A percentile compares a stretch with the other conserved stretches of the same genome.
These are phyloP conservation scores for Urocyon cinereoargenteus DNA, from an alignment of 2,797 vertebrate species.

Conservation along the genomic window DNA sequence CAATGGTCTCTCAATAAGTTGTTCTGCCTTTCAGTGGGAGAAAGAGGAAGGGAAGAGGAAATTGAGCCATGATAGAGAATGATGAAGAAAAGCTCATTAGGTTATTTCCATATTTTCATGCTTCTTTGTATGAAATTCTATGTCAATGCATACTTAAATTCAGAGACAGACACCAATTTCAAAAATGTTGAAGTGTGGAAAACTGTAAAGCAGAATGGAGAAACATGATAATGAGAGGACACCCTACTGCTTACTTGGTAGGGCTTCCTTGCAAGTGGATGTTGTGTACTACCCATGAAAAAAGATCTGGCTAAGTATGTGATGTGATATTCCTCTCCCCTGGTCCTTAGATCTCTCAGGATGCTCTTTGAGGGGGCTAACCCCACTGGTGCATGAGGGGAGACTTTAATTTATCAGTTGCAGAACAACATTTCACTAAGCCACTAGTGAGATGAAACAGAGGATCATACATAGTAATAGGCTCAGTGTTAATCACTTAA, in stretches of 20 bases:
- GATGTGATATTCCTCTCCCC: neutral
- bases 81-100: neutral
- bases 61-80: neutral
- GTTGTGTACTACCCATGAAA: neutral
- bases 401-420: neutral
- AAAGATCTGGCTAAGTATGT: neutral
- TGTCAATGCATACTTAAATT: neutral
- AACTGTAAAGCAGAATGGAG: neutral
- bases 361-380: neutral
- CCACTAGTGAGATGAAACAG: neutral
- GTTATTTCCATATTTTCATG: neutral
- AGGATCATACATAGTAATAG: too few relatives aligned
- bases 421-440: neutral
- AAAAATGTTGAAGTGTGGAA: neutral
- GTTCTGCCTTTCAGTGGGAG: neutral
- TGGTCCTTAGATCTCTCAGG: too few relatives aligned
- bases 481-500: neutral
- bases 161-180: neutral
- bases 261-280: neutral
- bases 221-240: neutral
- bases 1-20: neutral
- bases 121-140: neutral
- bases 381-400: neutral
- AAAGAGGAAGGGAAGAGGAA: neutral
- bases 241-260: neutral